Conservation (phyloP, 1,140 invertebrate genomes). For the Drosophila sp. region DNA sequence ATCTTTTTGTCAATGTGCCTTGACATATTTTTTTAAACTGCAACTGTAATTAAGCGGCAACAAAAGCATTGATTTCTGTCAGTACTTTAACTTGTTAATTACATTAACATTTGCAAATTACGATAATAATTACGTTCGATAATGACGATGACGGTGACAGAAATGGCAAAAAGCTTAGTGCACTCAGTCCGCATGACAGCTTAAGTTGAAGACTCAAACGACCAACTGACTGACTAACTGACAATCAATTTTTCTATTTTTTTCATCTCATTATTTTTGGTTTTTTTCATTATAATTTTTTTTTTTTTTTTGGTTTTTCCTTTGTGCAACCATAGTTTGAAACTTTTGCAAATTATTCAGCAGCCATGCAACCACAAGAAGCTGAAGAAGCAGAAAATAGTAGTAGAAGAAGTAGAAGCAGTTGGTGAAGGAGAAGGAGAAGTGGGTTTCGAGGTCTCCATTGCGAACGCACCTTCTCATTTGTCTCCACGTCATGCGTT, state of each 20-base stretch:
- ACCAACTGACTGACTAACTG: slow-evolving; percentile 29
- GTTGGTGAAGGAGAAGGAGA: background rate
- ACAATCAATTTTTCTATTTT: slow-evolving; percentile 56
- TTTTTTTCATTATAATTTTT: background rate
- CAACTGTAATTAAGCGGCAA: slow-evolving; percentile 52
- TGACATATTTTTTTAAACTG: slow-evolving; percentile 65
- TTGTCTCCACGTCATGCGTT: slow-evolving; percentile 31
- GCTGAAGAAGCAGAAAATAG: background rate
- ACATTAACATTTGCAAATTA: slow-evolving; percentile 51
- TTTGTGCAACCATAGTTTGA: slow-evolving; percentile 38
- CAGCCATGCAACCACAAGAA: slow-evolving; percentile 26
- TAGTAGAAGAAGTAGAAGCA: background rate
- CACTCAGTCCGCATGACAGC: slow-evolving; percentile 23
- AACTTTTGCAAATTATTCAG: slow-evolving; percentile 32
- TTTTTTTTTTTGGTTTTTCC: background rate
- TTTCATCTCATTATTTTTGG: no score
- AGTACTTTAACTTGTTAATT: slow-evolving; percentile 75
- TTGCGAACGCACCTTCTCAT: slow-evolving; percentile 30
- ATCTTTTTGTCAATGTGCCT: slow-evolving; percentile 32
- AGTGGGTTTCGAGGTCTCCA: slow-evolving; percentile 23
- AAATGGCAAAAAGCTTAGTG: slow-evolving; percentile 9
- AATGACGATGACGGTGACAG: slow-evolving; percentile 54
- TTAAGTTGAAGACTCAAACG: slow-evolving; percentile 11
- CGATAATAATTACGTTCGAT: slow-evolving; percentile 47
- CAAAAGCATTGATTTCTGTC: slow-evolving; percentile 64